Percentiles rank a stretch among this genome's conserved stretches.
Evolutionary conservation across 2,888 invertebrate species (phyloP).

Genomic region (Seira sanloemensis): DNA sequence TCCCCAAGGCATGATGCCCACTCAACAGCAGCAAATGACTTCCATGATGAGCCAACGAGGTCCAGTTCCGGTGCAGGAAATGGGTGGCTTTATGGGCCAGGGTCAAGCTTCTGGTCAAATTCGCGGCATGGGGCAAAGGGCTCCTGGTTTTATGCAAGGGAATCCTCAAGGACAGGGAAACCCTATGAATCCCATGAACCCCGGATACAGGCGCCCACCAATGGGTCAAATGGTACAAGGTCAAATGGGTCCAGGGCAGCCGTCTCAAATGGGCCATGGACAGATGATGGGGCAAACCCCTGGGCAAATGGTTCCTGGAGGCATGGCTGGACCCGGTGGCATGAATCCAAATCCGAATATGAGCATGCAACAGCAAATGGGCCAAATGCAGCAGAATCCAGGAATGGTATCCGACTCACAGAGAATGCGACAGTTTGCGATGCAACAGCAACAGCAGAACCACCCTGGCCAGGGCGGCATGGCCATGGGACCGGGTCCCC

Average conservation of each 20-base stretch:
- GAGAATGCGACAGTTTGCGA: constrained; percentile 70
- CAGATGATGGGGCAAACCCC: constrained; percentile 57
- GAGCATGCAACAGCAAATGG: constrained; percentile 65
- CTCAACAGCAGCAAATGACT: constrained; percentile 78
- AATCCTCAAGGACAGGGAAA: constrained; percentile 64
- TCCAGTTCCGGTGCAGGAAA: constrained; percentile 70
- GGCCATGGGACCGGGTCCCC: constrained; percentile 59
- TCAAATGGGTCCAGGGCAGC: constrained; percentile 44
- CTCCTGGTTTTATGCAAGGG: constrained; percentile 68
- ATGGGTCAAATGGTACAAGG: constrained; percentile 68
- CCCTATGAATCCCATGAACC: constrained; percentile 63
- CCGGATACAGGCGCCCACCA: constrained; percentile 55
- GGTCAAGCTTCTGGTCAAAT: constrained; percentile 56
- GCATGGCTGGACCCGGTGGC: constrained; percentile 27
- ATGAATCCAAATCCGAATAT: constrained; percentile 43
- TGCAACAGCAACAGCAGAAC: constrained; percentile 76
- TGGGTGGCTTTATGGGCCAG: constrained; percentile 59
- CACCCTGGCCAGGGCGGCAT: constrained; percentile 79
- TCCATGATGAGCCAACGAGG: constrained; percentile 77
- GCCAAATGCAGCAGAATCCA: constrained; percentile 68
- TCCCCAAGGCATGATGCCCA: constrained; percentile 62
- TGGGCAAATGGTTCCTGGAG: constrained; percentile 34
- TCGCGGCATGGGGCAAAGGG: constrained; percentile 64
- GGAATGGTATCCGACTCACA: constrained; percentile 68
- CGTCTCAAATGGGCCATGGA: constrained; percentile 61